Percentiles rank a stretch among this genome's conserved stretches.
Evolutionary conservation across 2,888 invertebrate genomes (phyloP).

Genomic region (Deilephila elpenor): DNA sequence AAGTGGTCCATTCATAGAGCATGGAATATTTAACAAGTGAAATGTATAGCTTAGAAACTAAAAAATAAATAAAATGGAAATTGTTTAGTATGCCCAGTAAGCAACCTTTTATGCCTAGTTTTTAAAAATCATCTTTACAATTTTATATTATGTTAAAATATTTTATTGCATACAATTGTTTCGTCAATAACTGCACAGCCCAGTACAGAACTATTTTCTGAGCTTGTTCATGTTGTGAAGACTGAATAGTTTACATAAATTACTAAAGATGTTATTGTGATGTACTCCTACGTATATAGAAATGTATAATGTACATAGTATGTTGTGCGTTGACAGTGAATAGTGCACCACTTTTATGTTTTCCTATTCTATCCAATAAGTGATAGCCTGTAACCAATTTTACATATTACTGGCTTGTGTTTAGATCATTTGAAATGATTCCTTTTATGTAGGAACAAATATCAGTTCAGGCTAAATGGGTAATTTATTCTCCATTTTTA

Average conservation of each 20-base stretch:
- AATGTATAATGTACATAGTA: not conserved
- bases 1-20: too few relatives aligned
- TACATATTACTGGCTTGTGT: not conserved
- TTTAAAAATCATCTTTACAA: too few relatives aligned
- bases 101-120: too few relatives aligned
- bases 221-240: slow-evolving; percentile 23
- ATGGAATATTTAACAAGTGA: too few relatives aligned
- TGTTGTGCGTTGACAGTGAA: not conserved
- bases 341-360: slow-evolving; percentile 16
- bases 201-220: slow-evolving; percentile 2
- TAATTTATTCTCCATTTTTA: too few relatives aligned
- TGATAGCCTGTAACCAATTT: not conserved
- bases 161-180: not conserved
- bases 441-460: too few relatives aligned
- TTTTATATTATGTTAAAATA: not conserved
- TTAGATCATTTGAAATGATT: not conserved
- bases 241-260: slow-evolving; percentile 29
- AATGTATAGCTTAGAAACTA: too few relatives aligned
- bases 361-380: slow-evolving; percentile 15
- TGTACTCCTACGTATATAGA: slow-evolving; percentile 10
- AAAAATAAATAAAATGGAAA: too few relatives aligned
- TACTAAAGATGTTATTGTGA: slow-evolving; percentile 23
- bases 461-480: too few relatives aligned
- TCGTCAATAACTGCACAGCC: not conserved
- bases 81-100: too few relatives aligned